Evolutionary conservation across 2,113 vertebrate genomes (phyloP).

Genomic region (Hypocryptadius cinnamomeus): DNA sequence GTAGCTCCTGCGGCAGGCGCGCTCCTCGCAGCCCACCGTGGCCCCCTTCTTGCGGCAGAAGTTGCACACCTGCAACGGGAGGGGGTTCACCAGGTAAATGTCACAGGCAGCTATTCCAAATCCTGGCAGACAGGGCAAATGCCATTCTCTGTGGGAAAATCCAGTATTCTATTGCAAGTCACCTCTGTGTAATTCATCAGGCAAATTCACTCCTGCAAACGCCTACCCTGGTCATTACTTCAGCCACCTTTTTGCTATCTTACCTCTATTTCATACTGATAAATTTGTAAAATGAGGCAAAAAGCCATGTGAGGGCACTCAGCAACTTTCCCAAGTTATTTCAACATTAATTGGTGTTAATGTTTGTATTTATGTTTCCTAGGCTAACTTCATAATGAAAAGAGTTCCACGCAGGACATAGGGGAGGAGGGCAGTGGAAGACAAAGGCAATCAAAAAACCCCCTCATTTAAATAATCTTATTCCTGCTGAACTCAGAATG

Average conservation of each 20-base stretch:
- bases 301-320: neutral
- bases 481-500: neutral
- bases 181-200: neutral
- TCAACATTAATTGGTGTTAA: neutral
- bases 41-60: conserved; percentile 64
- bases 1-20: conserved; percentile 58
- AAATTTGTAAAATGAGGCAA: neutral
- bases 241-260: neutral
- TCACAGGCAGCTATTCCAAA: neutral
- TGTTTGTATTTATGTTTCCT: neutral
- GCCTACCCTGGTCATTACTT: neutral
- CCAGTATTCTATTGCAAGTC: neutral
- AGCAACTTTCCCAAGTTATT: neutral
- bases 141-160: neutral
- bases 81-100: neutral
- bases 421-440: neutral
- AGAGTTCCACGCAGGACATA: neutral
- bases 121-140: neutral
- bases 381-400: neutral
- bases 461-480: neutral
- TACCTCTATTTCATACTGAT: neutral
- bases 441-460: neutral
- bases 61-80: conserved; percentile 53
- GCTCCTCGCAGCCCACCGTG: conserved; percentile 70
- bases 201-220: neutral